Conservation (phyloP, 1,140 invertebrate species). For the Phortica variegata region DNA sequence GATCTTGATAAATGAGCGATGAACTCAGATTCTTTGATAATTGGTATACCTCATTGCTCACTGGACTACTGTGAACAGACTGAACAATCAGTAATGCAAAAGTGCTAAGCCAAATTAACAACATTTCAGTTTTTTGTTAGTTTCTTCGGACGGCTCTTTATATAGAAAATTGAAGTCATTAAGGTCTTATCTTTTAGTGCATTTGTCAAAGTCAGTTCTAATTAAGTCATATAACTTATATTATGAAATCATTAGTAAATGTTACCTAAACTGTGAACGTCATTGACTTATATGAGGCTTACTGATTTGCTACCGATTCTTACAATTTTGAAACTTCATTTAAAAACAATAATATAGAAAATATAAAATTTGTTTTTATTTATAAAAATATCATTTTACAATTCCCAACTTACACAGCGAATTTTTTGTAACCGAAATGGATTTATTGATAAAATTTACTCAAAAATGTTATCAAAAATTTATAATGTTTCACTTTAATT, state of each 20-base stretch:
- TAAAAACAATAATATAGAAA: conserved; percentile 24
- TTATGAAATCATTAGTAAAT: conserved; percentile 31
- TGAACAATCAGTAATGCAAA: neutral
- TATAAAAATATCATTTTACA: conserved; percentile 43
- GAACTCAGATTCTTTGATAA: neutral
- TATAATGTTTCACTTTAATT: no score
- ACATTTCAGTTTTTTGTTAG: neutral
- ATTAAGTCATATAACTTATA: conserved; percentile 22
- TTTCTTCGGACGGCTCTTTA: conserved; percentile 2
- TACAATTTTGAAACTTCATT: neutral
- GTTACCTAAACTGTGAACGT: no score
- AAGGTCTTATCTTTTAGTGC: conserved; percentile 16
- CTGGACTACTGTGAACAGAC: neutral
- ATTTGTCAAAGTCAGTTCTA: neutral
- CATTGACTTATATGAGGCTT: no score
- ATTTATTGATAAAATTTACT: conserved; percentile 9
- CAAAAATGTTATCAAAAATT: conserved; percentile 1
- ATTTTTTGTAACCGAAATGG: conserved; percentile 21
- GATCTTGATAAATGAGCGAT: neutral
- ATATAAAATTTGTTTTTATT: conserved; percentile 50
- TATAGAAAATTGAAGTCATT: neutral
- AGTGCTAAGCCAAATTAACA: neutral
- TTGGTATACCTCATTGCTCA: neutral
- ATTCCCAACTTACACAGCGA: no score
- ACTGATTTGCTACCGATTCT: no score